phyloP scores from a whole-genome alignment of 2,888 invertebrate species.

The Empis stercorea region DNA sequence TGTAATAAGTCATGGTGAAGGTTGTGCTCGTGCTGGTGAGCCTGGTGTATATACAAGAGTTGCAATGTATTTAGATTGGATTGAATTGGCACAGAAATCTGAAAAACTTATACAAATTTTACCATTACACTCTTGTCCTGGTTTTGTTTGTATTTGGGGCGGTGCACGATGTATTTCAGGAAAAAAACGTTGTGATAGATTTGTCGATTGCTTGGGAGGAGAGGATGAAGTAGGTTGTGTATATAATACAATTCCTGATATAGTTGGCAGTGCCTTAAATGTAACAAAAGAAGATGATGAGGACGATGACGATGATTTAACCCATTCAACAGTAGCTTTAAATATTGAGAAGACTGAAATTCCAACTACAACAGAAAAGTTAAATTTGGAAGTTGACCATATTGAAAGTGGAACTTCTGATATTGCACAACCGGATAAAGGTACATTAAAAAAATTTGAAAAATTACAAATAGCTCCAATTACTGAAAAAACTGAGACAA shows the following conservation, averaged over 20 bases:
- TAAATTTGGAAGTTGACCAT: neutral
- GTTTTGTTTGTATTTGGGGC: slow-evolving; percentile 54
- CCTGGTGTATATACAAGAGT: slow-evolving; percentile 76
- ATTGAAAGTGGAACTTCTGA: neutral
- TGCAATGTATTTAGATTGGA: slow-evolving; percentile 62
- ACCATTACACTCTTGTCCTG: slow-evolving; percentile 55
- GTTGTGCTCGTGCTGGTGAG: slow-evolving; percentile 66
- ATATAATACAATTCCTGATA: slow-evolving; percentile 28
- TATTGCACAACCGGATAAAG: too few species aligned
- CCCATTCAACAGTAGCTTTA: neutral
- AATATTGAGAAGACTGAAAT: neutral
- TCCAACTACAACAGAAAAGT: neutral
- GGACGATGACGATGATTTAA: neutral
- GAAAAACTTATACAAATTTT: slow-evolving; percentile 36
- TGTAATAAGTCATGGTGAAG: slow-evolving; percentile 76
- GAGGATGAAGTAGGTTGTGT: slow-evolving; percentile 68
- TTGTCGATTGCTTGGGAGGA: slow-evolving; percentile 62
- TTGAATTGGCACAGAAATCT: slow-evolving; percentile 33
- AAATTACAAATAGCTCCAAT: slow-evolving; percentile 4
- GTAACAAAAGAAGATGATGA: slow-evolving; percentile 7
- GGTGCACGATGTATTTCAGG: slow-evolving; percentile 54
- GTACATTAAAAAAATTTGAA: neutral
- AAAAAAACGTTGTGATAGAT: slow-evolving; percentile 53
- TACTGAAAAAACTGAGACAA: neutral
- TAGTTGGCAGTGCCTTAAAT: slow-evolving; percentile 20